These are phyloP conservation scores for Pipa parva DNA, from an alignment of 2,113 vertebrate genomes.

Conservation along the genomic window DNA sequence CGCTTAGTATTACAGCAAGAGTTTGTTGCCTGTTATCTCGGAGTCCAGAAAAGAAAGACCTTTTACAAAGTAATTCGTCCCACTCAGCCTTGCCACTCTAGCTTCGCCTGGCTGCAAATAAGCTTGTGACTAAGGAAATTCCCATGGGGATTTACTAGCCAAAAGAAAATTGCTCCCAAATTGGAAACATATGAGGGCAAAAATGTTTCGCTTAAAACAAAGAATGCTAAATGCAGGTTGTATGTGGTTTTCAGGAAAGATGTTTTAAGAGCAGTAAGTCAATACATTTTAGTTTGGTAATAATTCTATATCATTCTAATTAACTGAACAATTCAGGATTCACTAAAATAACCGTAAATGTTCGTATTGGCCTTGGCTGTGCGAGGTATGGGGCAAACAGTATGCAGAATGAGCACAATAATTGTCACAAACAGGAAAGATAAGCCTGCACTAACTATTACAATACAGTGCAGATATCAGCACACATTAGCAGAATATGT, in stretches of 20 bases:
- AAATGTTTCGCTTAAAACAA: not conserved
- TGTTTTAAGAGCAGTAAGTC: not conserved
- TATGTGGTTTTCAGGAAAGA: constrained; percentile 5
- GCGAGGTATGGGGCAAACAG: no score
- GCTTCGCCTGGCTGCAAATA: constrained; percentile 3
- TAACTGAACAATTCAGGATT: no score
- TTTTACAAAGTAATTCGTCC: not conserved
- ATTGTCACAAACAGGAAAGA: no score
- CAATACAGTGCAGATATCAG: no score
- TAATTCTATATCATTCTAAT: not conserved
- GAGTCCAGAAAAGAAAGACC: constrained; percentile 18
- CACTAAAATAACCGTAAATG: no score
- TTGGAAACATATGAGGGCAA: constrained; percentile 55
- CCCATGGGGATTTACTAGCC: constrained; percentile 61
- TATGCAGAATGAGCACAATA: no score
- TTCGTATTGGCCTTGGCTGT: no score
- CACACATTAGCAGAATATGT: no score
- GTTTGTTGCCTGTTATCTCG: no score
- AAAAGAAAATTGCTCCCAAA: constrained; percentile 66
- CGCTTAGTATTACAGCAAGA: not conserved
- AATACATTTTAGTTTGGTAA: not conserved
- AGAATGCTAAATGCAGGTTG: constrained; percentile 8
- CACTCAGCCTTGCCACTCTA: constrained; percentile 8
- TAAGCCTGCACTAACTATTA: no score
- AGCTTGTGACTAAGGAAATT: constrained; percentile 33